A percentile compares a stretch with the other conserved stretches of the same genome.
phyloP scores from a whole-genome alignment of 2,797 vertebrate genomes.

The Pterois miles region DNA sequence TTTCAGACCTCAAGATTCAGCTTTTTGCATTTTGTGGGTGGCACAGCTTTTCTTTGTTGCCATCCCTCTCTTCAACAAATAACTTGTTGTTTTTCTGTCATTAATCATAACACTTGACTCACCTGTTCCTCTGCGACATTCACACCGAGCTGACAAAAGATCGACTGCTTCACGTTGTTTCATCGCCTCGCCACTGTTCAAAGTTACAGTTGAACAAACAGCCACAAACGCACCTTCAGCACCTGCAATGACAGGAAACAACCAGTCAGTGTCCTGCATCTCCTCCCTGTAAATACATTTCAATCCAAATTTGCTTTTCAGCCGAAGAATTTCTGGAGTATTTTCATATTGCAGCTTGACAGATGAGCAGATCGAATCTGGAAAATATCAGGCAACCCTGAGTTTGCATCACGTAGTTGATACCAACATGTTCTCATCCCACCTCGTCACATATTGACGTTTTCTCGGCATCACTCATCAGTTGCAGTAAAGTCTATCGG shows the following conservation, averaged over 20 bases:
- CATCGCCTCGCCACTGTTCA: neutral
- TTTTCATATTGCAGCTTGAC: neutral
- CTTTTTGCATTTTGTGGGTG: neutral
- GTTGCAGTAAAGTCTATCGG: too few species aligned
- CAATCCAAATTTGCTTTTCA: neutral
- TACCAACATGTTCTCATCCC: too few species aligned
- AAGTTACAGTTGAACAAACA: neutral
- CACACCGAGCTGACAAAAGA: neutral
- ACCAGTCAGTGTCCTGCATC: neutral
- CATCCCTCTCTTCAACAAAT: rapidly evolving
- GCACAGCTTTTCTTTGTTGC: neutral
- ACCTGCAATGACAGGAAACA: neutral
- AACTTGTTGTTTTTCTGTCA: neutral
- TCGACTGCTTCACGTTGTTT: neutral
- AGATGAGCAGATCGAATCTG: neutral
- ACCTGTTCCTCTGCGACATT: neutral
- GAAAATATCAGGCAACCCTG: neutral
- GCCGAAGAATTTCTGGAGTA: neutral
- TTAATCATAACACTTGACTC: neutral
- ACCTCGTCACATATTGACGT: too few species aligned
- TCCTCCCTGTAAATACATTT: neutral
- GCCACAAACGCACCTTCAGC: neutral
- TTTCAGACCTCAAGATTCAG: neutral
- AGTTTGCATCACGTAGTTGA: neutral
- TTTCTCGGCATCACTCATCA: too few species aligned